Conservation (phyloP, 2,113 vertebrate species). For the Nyctibius bracteatus region DNA sequence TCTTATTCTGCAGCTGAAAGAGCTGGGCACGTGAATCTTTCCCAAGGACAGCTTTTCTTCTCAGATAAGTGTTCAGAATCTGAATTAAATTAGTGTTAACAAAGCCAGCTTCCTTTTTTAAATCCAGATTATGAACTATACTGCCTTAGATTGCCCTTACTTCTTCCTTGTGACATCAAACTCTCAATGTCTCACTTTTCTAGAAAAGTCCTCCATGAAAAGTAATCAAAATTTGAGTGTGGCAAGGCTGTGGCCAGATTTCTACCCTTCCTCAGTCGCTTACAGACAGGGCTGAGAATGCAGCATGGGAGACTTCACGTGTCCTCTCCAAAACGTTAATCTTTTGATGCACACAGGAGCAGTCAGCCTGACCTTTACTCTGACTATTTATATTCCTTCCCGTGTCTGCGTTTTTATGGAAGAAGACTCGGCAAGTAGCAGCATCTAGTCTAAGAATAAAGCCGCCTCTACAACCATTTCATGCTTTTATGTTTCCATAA, state of each 20-base stretch:
- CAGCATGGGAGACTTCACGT: fast-evolving
- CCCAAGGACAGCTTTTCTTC: not conserved
- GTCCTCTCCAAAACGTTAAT: not conserved
- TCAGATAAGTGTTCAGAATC: not conserved
- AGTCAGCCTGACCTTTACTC: not conserved
- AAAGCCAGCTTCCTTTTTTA: not conserved
- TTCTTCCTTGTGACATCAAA: not conserved
- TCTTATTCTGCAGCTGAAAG: constrained; percentile 3
- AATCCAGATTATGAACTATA: not conserved
- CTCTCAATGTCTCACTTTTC: not conserved
- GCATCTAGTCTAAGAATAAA: not conserved
- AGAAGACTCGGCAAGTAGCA: not conserved
- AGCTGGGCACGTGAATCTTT: fast-evolving
- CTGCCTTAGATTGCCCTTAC: not conserved
- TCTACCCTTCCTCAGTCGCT: not conserved
- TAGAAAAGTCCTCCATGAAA: not conserved
- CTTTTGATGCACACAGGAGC: not conserved
- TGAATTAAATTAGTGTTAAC: not conserved
- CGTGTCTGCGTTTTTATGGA: fast-evolving
- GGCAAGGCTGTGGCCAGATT: fast-evolving
- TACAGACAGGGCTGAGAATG: not conserved
- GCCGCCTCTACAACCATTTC: not conserved
- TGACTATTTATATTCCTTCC: not conserved
- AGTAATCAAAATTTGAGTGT: fast-evolving
- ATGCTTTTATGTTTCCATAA: not conserved